Conservation (phyloP, 2,888 invertebrate species). For the Andrena marginata region DNA sequence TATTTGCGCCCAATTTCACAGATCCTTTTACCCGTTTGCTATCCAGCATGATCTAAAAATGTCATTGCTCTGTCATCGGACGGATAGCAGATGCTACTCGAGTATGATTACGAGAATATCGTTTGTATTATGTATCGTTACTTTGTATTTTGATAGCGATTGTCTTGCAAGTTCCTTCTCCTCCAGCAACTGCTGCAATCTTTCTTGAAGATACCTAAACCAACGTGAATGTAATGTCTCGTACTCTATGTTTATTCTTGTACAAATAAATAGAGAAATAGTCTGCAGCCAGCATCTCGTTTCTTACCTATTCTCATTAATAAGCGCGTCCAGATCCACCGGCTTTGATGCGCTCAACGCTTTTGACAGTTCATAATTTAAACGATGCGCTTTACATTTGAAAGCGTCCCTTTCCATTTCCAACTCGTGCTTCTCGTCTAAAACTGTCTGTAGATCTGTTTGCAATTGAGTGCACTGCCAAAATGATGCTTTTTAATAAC, state of each 20-base stretch:
- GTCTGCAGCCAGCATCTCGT: no score
- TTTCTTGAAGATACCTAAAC: constrained; percentile 90
- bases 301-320: constrained; percentile 91
- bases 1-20: constrained; percentile 88
- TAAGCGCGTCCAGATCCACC: constrained; percentile 92
- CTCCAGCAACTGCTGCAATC: constrained; percentile 91
- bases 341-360: constrained; percentile 87
- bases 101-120: not conserved
- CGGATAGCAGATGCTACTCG: not conserved
- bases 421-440: constrained; percentile 95
- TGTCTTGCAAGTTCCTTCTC: constrained; percentile 92
- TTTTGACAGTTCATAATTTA: constrained; percentile 92
- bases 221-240: not conserved
- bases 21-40: constrained; percentile 91
- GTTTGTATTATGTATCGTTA: constrained; percentile 75
- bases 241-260: not conserved
- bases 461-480: constrained; percentile 90
- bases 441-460: constrained; percentile 90
- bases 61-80: constrained; percentile 16
- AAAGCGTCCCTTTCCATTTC: constrained; percentile 93
- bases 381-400: constrained; percentile 92
- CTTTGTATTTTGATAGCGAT: constrained; percentile 91
- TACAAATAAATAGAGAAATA: not conserved
- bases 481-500: constrained; percentile 10
- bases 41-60: constrained; percentile 89